Evolutionary conservation across 2,888 invertebrate species (phyloP).

Genomic region (Eupithecia dodoneata): DNA sequence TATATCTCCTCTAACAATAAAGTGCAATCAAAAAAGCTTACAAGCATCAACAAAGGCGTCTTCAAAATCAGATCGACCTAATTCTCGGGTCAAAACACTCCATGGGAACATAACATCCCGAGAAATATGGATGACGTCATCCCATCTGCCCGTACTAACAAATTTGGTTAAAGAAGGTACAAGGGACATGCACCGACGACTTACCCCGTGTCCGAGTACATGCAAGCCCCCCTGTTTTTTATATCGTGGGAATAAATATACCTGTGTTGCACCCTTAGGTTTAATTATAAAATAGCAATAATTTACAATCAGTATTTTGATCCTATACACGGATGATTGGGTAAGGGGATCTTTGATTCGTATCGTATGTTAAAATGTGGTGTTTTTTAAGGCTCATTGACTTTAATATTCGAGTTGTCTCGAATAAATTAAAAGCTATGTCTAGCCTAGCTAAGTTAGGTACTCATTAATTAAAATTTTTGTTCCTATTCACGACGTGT

Average conservation of each 20-base stretch:
- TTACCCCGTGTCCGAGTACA: slow-evolving; percentile 66
- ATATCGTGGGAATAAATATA: slow-evolving; percentile 76
- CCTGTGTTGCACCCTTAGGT: slow-evolving; percentile 66
- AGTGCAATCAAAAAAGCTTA: slow-evolving; percentile 18
- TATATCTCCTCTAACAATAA: slow-evolving; percentile 9
- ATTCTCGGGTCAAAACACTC: slow-evolving; percentile 42
- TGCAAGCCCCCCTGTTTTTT: slow-evolving; percentile 62
- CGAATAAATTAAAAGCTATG: slow-evolving; percentile 11
- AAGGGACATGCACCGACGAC: slow-evolving; percentile 63
- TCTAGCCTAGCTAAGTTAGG: not conserved
- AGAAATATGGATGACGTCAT: slow-evolving; percentile 46
- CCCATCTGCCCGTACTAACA: slow-evolving; percentile 55
- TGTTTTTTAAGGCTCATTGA: slow-evolving; percentile 30
- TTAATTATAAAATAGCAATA: slow-evolving; percentile 76
- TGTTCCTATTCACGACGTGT: not conserved
- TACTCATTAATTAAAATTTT: not conserved
- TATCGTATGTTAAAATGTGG: slow-evolving; percentile 14
- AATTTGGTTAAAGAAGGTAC: slow-evolving; percentile 41
- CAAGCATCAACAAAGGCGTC: slow-evolving; percentile 34
- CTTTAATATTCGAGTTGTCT: not conserved
- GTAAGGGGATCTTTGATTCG: slow-evolving; percentile 40
- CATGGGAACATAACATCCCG: slow-evolving; percentile 52
- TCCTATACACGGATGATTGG: slow-evolving; percentile 69
- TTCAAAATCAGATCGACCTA: slow-evolving; percentile 40
- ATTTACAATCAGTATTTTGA: slow-evolving; percentile 79